Percentiles rank a stretch among this genome's conserved stretches.
These are phyloP conservation scores for Hesperophylax magnus DNA, from an alignment of 1,140 invertebrate species.

Conservation along the genomic window DNA sequence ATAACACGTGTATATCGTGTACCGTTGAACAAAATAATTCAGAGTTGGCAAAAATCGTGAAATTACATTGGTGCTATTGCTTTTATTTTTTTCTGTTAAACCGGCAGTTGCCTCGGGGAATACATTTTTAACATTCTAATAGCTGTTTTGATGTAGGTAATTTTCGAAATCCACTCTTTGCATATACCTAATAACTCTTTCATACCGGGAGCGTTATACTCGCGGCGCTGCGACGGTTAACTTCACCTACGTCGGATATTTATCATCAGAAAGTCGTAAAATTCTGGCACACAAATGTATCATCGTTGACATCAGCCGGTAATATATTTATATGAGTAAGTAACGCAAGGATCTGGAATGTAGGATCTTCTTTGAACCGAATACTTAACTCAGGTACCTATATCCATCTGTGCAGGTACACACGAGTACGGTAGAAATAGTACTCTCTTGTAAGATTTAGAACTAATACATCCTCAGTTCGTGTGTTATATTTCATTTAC, in stretches of 20 bases:
- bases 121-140: slow-evolving; percentile 23
- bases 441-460: too few relatives aligned
- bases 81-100: too few relatives aligned
- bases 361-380: too few relatives aligned
- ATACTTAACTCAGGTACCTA: too few relatives aligned
- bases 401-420: too few relatives aligned
- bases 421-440: too few relatives aligned
- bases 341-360: too few relatives aligned
- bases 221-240: neutral
- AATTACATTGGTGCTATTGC: too few relatives aligned
- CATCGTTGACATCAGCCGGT: slow-evolving; percentile 7
- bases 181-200: neutral
- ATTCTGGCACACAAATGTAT: slow-evolving; percentile 38
- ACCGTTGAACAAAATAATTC: too few relatives aligned
- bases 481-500: too few relatives aligned
- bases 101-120: neutral
- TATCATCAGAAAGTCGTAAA: slow-evolving; percentile 44
- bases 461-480: too few relatives aligned
- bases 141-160: neutral
- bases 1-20: too few relatives aligned
- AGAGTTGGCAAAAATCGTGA: neutral
- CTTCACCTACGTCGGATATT: neutral
- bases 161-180: neutral
- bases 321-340: neutral
- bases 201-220: slow-evolving; percentile 7